Base-by-base conservation (phyloP, 2,888 invertebrate genomes). In the Netelia inedita region DNA sequence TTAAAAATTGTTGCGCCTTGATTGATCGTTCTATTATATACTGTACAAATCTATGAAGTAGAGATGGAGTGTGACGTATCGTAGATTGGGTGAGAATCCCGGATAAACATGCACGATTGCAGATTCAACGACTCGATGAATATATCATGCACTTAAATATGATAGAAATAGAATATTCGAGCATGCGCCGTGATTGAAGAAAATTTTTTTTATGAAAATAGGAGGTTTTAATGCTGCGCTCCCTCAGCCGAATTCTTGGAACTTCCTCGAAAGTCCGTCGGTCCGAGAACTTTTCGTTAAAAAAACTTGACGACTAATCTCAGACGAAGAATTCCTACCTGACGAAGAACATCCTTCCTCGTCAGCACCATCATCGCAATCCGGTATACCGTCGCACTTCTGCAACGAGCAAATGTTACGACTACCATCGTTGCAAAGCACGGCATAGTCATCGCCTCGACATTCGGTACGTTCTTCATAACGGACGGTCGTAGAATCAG, bases 301-400 rank as follows among this genome's bases (percentile, higher is more conserved):
- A 46, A 41, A 46, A 46, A 46, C 46, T 14, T 46, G 46, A 11
- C 46, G n/a, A 11, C 1, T 11, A 68, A 71, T 55, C 35, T 41
- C 57, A 35, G 78, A 23, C 61, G 28, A 71, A 72, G 11, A 63
- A 65, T 71, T 86, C 86, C 85, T 89, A 89, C 89, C 89, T 90
- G 85, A 57, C 50, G 86, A 57, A 79, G 88, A 90, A 91, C 97
- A 97, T 87, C 95, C 94, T 21, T 89, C 88, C 92, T 98, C 98
- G 91, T 98, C 97, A 23, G 95, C 95, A 5, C 95, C 95, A 89
- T 96, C 96, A 6, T 94, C 91, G 90, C 98, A 98, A 88, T 97
- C 96, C 0, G 73, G 57, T 1, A 89, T 88, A 1, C 96, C 95
- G 91, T 97, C 96, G 92, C 98, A 98, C 83, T 94, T 92, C 81